These are phyloP conservation scores for Neogale vison DNA, from an alignment of 2,113 vertebrate genomes.

Conservation along the genomic window DNA sequence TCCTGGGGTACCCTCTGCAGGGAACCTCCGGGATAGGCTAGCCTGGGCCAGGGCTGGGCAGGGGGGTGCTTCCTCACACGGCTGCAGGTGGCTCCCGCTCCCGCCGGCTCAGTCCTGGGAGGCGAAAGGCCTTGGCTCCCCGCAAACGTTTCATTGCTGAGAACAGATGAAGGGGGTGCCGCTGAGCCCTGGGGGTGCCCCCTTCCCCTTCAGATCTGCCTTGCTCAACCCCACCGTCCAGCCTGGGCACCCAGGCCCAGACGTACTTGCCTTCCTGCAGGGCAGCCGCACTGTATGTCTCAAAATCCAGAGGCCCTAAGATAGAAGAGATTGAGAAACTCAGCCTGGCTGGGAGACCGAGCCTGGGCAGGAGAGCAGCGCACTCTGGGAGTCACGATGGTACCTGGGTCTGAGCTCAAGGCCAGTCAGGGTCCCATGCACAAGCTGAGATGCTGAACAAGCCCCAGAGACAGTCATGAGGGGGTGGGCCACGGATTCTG, in stretches of 20 bases:
- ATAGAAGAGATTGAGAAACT: not conserved
- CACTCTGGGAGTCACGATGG: not conserved
- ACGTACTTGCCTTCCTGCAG: constrained; percentile 88
- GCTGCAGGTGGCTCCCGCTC: constrained; percentile 89
- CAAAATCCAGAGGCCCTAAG: constrained; percentile 90
- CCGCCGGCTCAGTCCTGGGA: constrained; percentile 91
- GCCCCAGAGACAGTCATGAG: not conserved
- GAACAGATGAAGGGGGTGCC: fast-evolving
- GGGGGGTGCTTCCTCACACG: constrained; percentile 81
- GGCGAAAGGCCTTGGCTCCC: constrained; percentile 91
- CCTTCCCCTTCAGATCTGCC: fast-evolving
- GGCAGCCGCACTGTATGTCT: constrained; percentile 86
- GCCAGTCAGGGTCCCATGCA: not conserved
- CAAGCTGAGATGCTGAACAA: not conserved
- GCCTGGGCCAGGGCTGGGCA: not conserved
- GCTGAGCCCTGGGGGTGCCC: not conserved
- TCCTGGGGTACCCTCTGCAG: not conserved
- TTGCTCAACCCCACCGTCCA: not conserved
- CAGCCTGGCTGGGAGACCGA: not conserved
- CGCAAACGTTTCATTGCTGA: constrained; percentile 91
- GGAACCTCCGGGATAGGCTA: not conserved
- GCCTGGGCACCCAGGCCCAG: constrained; percentile 67
- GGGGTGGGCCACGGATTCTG: too few relatives aligned
- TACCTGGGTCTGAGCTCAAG: not conserved
- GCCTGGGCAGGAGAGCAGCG: fast-evolving